These are phyloP conservation scores for Hyposoter dolosus DNA, from an alignment of 2,888 invertebrate genomes.

Conservation along the genomic window DNA sequence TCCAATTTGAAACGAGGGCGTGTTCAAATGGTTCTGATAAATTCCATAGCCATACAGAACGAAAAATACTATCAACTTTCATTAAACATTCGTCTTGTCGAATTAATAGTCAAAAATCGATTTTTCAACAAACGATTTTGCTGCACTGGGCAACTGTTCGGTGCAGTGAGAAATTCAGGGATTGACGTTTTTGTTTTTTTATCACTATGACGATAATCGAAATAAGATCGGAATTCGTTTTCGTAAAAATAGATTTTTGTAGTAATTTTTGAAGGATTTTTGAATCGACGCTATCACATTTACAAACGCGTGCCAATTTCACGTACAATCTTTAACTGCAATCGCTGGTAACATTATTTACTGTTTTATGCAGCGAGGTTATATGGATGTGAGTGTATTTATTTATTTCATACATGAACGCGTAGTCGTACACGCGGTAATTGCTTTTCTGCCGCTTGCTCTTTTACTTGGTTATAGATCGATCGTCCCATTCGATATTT, in stretches of 20 bases:
- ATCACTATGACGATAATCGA: too few relatives aligned
- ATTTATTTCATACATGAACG: conserved; percentile 57
- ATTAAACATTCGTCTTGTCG: neutral
- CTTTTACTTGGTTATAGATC: conserved; percentile 29
- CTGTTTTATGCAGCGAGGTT: neutral
- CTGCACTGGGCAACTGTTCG: too few relatives aligned
- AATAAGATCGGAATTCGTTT: neutral
- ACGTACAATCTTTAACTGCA: neutral
- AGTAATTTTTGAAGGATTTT: neutral
- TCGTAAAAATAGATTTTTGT: neutral
- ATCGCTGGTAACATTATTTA: conserved; percentile 12
- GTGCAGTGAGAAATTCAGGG: too few relatives aligned
- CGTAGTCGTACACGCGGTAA: conserved; percentile 61
- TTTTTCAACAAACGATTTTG: too few relatives aligned
- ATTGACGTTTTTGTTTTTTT: neutral
- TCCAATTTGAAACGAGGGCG: conserved; percentile 59
- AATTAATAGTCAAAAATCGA: too few relatives aligned
- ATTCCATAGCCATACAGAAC: conserved; percentile 79
- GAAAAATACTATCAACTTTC: neutral
- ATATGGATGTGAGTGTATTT: conserved; percentile 16
- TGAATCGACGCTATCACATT: neutral
- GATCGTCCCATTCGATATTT: conserved; percentile 53
- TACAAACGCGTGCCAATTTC: conserved; percentile 4
- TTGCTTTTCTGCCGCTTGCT: conserved; percentile 62
- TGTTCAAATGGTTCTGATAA: conserved; percentile 73